Conservation (phyloP, 2,113 vertebrate species). For the Heptranchias perlo region DNA sequence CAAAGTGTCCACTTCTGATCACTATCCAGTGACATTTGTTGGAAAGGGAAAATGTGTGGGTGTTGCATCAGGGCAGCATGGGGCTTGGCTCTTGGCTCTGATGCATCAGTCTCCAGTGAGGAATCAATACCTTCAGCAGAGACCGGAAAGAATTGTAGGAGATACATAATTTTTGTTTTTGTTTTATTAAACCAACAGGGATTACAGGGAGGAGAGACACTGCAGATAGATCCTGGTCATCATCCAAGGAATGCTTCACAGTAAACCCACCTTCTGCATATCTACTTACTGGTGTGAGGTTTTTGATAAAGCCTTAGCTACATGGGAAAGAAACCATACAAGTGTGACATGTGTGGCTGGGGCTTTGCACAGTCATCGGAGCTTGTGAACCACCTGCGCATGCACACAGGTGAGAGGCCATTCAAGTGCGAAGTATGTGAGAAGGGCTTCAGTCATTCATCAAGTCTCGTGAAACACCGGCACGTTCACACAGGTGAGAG, state of each 20-base stretch:
- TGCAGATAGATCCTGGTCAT: not conserved
- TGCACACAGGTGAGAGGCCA: not conserved
- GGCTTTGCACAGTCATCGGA: not conserved
- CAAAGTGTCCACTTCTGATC: not conserved
- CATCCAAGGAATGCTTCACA: not conserved
- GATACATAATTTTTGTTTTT: not conserved
- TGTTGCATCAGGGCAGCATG: not conserved
- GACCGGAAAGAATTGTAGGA: not conserved
- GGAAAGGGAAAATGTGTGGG: not conserved
- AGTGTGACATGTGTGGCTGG: not conserved
- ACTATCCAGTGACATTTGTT: not conserved
- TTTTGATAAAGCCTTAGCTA: not conserved
- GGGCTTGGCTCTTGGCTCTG: not conserved
- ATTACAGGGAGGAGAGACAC: not conserved
- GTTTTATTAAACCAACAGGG: not conserved
- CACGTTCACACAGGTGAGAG: not conserved
- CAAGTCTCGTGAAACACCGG: not conserved
- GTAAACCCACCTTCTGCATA: not conserved
- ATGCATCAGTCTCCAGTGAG: not conserved
- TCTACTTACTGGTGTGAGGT: not conserved
- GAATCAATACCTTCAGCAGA: not conserved
- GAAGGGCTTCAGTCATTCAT: not conserved
- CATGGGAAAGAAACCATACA: not conserved
- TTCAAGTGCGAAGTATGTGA: not conserved
- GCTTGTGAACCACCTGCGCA: not conserved